These are phyloP conservation scores for Xenentodon cancila DNA, from an alignment of 2,797 vertebrate species.

Conservation along the genomic window DNA sequence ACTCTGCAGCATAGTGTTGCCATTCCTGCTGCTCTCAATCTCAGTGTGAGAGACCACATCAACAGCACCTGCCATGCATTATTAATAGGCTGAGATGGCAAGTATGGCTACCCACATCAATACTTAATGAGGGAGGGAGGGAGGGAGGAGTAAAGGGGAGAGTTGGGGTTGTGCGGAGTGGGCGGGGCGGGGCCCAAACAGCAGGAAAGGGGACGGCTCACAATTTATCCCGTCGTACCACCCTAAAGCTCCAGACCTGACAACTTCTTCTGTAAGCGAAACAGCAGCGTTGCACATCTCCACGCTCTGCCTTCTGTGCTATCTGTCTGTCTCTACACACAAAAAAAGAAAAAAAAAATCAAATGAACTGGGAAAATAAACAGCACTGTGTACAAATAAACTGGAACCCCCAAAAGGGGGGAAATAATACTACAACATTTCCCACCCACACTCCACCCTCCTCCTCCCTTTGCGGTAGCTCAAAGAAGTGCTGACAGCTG, in stretches of 20 bases:
- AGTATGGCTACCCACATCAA: constrained; percentile 99
- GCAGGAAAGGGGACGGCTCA: constrained; percentile 66
- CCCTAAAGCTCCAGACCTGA: constrained; percentile 59
- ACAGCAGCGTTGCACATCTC: constrained; percentile 47
- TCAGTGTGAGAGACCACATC: constrained; percentile 98
- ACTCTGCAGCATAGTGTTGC: constrained; percentile 73
- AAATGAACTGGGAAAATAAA: constrained; percentile 70
- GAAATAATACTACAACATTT: constrained; percentile 71
- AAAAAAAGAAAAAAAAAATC: constrained; percentile 38
- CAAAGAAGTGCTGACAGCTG: constrained; percentile 89
- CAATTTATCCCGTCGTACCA: constrained; percentile 73
- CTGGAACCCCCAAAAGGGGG: constrained; percentile 50
- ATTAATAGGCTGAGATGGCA: constrained; percentile 99
- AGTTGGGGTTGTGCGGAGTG: constrained; percentile 14
- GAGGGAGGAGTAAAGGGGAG: constrained; percentile 59
- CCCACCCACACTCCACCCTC: constrained; percentile 30
- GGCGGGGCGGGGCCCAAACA: constrained; percentile 55
- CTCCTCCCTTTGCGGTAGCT: constrained; percentile 79
- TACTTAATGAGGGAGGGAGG: constrained; percentile 91
- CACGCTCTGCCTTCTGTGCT: constrained; percentile 31
- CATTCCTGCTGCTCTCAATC: constrained; percentile 85
- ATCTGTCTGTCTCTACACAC: constrained; percentile 11
- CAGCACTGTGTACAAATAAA: constrained; percentile 69
- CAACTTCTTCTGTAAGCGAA: constrained; percentile 67
- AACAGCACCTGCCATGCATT: constrained; percentile 97